Base-by-base conservation (phyloP, 2,797 vertebrate species). In the Peromyscus melanophrys region DNA sequence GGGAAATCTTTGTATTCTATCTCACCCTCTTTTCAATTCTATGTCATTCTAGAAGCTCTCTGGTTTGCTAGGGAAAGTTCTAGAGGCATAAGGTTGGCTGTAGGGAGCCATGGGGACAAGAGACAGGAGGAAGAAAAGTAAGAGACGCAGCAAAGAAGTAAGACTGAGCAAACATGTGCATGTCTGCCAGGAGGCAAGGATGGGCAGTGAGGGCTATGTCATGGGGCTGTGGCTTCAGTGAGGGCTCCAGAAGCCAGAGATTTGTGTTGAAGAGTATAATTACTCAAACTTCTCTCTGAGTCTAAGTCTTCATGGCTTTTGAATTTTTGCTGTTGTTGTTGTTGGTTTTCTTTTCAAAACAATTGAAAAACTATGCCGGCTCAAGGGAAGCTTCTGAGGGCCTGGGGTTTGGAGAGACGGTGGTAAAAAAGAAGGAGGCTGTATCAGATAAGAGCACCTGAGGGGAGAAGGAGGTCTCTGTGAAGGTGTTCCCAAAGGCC, bases 321-420 rank as follows among this genome's bases (percentile, higher is more conserved):
- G 27, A 83, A 11, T 27, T 49, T 31, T 82, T 13, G 46, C 37
- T 37, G 34, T 71, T 71, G 69, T 37, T 71, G 34, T 69, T 67
- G 5, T 69, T 67, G 29, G 71, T 40, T 81, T 71, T 87, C 90
- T 95, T 96, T 65, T 69, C n/a, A 67, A 93, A 96, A 84, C 37
- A 71, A 23, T 46, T 57, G 57, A 14, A 65, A 92, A 93, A 43
- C 12, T 46, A n/a, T 4, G 4, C n/a, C 29, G 40, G 77, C 21
- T 75, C 63, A 40, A 52, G n/a, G 34, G 25, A 80, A 57, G 71
- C 1, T 63, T 63, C 67, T 46, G 17, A 69, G 65, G 73, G 34
- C 11, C 29, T 49, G 14, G 29, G 31, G 25, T 67, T 75, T 34
- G 55, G 67, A 25, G 49, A 92, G 46, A 34, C 1, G 0, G 8